Base-by-base conservation (phyloP, 2,797 vertebrate species). In the Micropoecilia bifurca region DNA sequence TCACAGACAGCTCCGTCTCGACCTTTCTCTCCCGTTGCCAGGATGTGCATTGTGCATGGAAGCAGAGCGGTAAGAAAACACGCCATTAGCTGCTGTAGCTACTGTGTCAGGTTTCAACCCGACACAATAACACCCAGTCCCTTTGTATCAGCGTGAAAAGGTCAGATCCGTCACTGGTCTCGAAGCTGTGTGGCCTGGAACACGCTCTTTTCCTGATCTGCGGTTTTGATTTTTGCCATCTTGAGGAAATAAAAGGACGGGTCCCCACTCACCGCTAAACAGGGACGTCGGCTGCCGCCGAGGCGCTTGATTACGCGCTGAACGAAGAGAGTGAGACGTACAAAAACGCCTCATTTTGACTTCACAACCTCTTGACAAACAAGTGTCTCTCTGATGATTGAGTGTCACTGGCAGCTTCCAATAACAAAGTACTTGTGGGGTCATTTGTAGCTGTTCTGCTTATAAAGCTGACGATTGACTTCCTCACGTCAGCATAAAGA, bases 131-230 rank as follows among this genome's bases (percentile, higher is more conserved):
- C 83, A 87, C 72, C 33, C 57, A 3, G 77, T 80, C 68, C 69
- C 9, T 90, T 88, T 84, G 81, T 81, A 68, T 89, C 77, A 75
- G 72, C 2, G 14, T 55, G 74, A 88, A 91, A 93, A 93, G 93
- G 90, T 94, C 89, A 92, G 41, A 63, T 57, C 82, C 71, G 85
- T 90, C 77, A 77, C 75, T 48, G 47, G 46, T 76, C 71, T 78
- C 73, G 48, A 74, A 79, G 83, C 69, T 45, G 81, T 46, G 85
- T 3, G 6, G 85, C 82, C 48, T 80, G 25, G 13, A 72, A 80
- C 22, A 57, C 43, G 73, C 18, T 71, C n/a, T 12, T 80, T 74
- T 77, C 25, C 75, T 73, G 72, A 80, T 87, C 61, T 39, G 36
- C n/a, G 55, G 77, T 82, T 80, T 83, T 73, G 6, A 87, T 84